Percentiles rank a stretch among this genome's conserved stretches.
Evolutionary conservation across 1,140 invertebrate species (phyloP).

Genomic region (Callitettix versicolor): DNA sequence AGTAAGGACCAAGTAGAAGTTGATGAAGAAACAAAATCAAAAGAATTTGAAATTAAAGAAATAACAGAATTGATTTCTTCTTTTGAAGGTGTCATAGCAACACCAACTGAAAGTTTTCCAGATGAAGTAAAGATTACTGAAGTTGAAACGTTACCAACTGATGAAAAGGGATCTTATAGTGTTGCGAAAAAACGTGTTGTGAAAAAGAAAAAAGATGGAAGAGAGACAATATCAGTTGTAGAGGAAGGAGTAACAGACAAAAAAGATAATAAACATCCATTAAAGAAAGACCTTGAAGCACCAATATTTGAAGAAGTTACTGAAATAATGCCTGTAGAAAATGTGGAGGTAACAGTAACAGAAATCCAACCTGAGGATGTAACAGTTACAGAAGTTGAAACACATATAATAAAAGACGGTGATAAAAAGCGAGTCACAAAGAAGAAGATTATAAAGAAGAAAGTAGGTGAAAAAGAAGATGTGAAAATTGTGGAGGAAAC

Average conservation of each 20-base stretch:
- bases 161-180: no score
- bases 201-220: slow-evolving; percentile 17
- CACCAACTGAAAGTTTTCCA: slow-evolving; percentile 20
- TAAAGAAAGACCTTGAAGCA: neutral
- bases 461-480: slow-evolving; percentile 20
- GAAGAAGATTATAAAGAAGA: slow-evolving; percentile 24
- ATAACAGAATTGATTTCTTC: slow-evolving; percentile 12
- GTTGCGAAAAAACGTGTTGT: no score
- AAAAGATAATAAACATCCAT: neutral
- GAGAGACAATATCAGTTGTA: slow-evolving; percentile 8
- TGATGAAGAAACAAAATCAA: slow-evolving; percentile 9
- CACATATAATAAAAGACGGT: slow-evolving; percentile 5
- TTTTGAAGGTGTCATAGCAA: slow-evolving; percentile 14
- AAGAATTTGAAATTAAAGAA: slow-evolving; percentile 16
- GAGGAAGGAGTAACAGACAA: neutral
- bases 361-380: no score
- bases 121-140: slow-evolving; percentile 34
- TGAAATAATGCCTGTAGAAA: neutral
- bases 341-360: no score
- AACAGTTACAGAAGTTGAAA: slow-evolving; percentile 21
- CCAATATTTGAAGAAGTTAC: slow-evolving; percentile 3
- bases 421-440: slow-evolving; percentile 26
- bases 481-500: slow-evolving; percentile 27
- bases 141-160: slow-evolving; percentile 21
- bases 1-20: slow-evolving; percentile 11